Percentiles rank a stretch among this genome's conserved stretches.
phyloP scores from a whole-genome alignment of 1,140 invertebrate genomes.

The Meloidogyne hapla region DNA sequence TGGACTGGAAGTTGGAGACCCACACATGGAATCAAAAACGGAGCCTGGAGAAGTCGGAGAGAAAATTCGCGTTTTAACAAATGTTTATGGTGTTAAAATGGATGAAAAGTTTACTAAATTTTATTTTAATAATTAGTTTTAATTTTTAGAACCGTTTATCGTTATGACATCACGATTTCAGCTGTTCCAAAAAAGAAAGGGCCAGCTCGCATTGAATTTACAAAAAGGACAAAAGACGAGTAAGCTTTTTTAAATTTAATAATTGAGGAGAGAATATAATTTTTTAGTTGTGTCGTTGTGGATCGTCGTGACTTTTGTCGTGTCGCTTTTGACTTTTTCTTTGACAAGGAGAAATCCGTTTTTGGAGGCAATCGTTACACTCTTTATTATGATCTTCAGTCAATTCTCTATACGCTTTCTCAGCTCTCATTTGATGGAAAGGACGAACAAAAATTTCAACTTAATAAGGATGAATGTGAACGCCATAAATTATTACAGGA shows the following conservation, averaged over 20 bases:
- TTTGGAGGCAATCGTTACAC: conserved; percentile 28
- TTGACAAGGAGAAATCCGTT: not conserved
- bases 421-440: conserved; percentile 27
- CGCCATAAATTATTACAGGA: conserved; percentile 1
- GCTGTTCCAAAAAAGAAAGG: conserved; percentile 8
- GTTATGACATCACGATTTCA: conserved; percentile 30
- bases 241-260: conserved; percentile 7
- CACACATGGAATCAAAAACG: conserved; percentile 13
- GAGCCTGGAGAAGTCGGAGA: conserved; percentile 12
- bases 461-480: conserved; percentile 33
- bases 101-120: conserved; percentile 11
- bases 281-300: conserved; percentile 23
- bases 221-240: conserved; percentile 32
- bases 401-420: conserved; percentile 35
- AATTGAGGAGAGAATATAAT: not conserved
- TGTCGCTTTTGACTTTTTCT: conserved; percentile 15
- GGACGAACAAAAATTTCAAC: conserved; percentile 29
- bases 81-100: conserved; percentile 23
- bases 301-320: conserved; percentile 28
- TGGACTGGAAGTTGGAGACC: conserved; percentile 23
- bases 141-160: conserved; percentile 30
- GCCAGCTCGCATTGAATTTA: conserved; percentile 20
- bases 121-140: not conserved
- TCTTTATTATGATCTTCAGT: conserved; percentile 42
- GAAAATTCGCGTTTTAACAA: not conserved